A percentile compares a stretch with the other conserved stretches of the same genome.
These are phyloP conservation scores for Mycetomoellerius zeteki DNA, from an alignment of 1,140 invertebrate genomes.

Conservation along the genomic window DNA sequence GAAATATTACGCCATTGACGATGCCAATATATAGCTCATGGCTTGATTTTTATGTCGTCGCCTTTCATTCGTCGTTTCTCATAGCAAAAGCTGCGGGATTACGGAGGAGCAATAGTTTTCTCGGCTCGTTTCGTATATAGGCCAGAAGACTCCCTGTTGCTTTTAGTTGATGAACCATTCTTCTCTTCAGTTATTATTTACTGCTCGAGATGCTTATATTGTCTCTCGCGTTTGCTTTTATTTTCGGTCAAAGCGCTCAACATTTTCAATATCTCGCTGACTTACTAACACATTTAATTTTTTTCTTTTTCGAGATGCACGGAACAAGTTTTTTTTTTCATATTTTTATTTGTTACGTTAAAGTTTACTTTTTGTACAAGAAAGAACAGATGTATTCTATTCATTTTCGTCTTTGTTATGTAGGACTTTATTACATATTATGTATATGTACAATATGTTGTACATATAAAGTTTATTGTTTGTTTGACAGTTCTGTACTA, in stretches of 20 bases:
- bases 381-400: background rate
- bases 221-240: constrained; percentile 29
- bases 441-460: background rate
- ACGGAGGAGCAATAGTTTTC: constrained; percentile 58
- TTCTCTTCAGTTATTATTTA: constrained; percentile 54
- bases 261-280: constrained; percentile 47
- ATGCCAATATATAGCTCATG: background rate
- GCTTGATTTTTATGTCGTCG: constrained; percentile 52
- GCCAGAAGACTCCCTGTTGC: constrained; percentile 75
- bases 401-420: background rate
- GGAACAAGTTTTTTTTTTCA: background rate
- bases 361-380: background rate
- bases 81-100: constrained; percentile 46
- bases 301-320: background rate
- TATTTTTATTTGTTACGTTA: constrained; percentile 9
- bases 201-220: constrained; percentile 18
- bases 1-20: background rate
- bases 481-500: background rate
- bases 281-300: background rate
- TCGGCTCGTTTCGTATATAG: constrained; percentile 72
- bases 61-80: constrained; percentile 30
- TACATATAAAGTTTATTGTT: background rate
- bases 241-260: constrained; percentile 4
- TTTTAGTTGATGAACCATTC: constrained; percentile 79
- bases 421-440: background rate